Conservation (phyloP, 2,888 invertebrate species). For the Graphium colonna region DNA sequence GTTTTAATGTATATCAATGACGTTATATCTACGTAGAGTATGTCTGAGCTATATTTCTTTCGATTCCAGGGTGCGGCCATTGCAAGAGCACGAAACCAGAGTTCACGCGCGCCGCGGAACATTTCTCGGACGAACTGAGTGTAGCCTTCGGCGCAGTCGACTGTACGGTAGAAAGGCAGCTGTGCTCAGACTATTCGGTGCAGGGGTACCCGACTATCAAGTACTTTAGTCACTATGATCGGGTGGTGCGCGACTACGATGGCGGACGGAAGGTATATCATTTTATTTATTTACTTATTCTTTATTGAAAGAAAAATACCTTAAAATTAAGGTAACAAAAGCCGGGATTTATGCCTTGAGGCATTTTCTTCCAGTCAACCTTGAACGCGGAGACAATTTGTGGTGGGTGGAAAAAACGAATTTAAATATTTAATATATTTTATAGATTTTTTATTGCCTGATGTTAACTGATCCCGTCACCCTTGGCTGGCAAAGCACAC, state of each 20-base stretch:
- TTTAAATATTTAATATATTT: too few species aligned
- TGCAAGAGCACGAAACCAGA: conserved; percentile 93
- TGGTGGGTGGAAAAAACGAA: too few species aligned
- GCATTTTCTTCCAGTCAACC: too few species aligned
- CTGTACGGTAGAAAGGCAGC: conserved; percentile 82
- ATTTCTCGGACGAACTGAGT: conserved; percentile 87
- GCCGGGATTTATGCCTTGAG: too few species aligned
- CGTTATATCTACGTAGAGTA: too few species aligned
- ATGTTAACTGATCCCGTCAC: too few species aligned
- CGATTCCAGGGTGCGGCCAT: conserved; percentile 90
- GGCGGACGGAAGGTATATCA: conserved; percentile 86
- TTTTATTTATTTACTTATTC: too few species aligned
- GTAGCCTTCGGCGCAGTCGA: conserved; percentile 91
- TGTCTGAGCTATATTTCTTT: background rate
- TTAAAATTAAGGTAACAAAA: too few species aligned
- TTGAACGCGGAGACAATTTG: too few species aligned
- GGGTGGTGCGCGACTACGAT: conserved; percentile 83
- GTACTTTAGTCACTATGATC: conserved; percentile 91
- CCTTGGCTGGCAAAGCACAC: too few species aligned
- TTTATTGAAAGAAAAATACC: too few species aligned
- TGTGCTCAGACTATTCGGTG: conserved; percentile 86
- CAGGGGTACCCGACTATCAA: conserved; percentile 92
- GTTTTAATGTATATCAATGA: background rate
- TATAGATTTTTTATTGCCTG: too few species aligned
- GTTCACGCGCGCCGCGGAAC: conserved; percentile 84